Conservation (phyloP, 2,797 vertebrate species). For the Pseudomugil gertrudae region DNA sequence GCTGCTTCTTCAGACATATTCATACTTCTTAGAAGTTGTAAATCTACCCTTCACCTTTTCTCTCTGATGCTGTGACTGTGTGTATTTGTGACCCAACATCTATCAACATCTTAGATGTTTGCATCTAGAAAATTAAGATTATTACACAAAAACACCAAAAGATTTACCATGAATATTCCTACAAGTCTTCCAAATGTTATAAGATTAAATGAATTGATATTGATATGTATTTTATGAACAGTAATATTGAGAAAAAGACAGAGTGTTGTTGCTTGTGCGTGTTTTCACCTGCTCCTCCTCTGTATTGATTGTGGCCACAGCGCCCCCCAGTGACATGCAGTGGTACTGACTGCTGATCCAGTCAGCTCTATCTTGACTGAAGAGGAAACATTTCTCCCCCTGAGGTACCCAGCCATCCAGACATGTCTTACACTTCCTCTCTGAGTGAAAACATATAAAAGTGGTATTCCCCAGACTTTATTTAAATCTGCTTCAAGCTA, state of each 20-base stretch:
- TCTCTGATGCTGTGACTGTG: conserved; percentile 1
- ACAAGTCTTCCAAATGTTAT: too few relatives aligned
- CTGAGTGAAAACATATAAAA: conserved; percentile 6
- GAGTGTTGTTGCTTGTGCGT: background rate
- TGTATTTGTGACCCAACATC: background rate
- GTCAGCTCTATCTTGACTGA: conserved; percentile 43
- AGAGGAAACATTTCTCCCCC: conserved; percentile 49
- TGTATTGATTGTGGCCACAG: conserved; percentile 40
- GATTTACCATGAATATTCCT: too few relatives aligned
- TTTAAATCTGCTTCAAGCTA: conserved; percentile 17
- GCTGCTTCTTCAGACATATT: conserved; percentile 20
- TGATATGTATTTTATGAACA: background rate
- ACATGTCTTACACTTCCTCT: conserved; percentile 26
- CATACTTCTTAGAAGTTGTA: conserved; percentile 36
- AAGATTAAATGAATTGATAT: too few relatives aligned
- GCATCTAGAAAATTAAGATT: conserved; percentile 11
- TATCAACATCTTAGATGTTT: conserved; percentile 33
- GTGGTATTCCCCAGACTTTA: background rate
- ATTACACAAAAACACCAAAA: background rate
- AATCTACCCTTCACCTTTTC: conserved; percentile 58
- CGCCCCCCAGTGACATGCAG: conserved; percentile 54
- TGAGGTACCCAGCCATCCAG: conserved; percentile 15
- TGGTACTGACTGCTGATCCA: conserved; percentile 65
- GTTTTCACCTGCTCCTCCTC: conserved; percentile 57
- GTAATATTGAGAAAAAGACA: background rate